Conservation (phyloP, 2,888 invertebrate genomes). For the Lymantria monacha region DNA sequence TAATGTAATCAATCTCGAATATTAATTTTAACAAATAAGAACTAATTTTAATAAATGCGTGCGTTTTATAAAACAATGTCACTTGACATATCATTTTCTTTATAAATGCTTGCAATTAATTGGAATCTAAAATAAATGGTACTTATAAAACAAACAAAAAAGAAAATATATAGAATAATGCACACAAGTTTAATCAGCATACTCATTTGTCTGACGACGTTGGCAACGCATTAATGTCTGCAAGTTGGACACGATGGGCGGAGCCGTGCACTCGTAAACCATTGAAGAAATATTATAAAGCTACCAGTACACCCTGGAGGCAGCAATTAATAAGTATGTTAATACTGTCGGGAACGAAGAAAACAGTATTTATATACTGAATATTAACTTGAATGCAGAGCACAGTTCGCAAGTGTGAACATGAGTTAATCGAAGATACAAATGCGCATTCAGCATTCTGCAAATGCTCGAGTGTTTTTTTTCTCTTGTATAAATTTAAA, state of each 20-base stretch:
- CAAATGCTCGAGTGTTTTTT: background rate
- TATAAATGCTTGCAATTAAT: constrained; percentile 22
- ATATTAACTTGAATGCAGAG: constrained; percentile 37
- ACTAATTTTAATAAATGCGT: background rate
- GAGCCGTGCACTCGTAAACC: constrained; percentile 60
- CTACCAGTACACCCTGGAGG: constrained; percentile 73
- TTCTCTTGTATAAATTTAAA: background rate
- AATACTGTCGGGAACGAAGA: constrained; percentile 51
- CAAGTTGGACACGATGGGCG: constrained; percentile 59
- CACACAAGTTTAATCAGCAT: constrained; percentile 67
- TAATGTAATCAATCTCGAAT: background rate
- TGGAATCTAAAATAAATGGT: constrained; percentile 23
- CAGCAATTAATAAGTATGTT: constrained; percentile 76
- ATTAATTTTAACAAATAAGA: background rate
- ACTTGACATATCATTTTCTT: constrained; percentile 7
- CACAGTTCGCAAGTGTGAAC: constrained; percentile 46
- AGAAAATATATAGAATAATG: constrained; percentile 48
- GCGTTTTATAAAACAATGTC: constrained; percentile 7
- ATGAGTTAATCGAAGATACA: constrained; percentile 31
- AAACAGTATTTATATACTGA: constrained; percentile 39
- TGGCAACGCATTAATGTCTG: constrained; percentile 50
- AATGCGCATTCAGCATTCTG: constrained; percentile 6
- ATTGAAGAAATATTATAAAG: constrained; percentile 71
- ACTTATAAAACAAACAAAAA: constrained; percentile 19
- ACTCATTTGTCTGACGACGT: constrained; percentile 65